Evolutionary conservation across 2,888 invertebrate genomes (phyloP), one percentile per base, ranked within the genome.

Genomic region (Netelia inedita): DNA sequence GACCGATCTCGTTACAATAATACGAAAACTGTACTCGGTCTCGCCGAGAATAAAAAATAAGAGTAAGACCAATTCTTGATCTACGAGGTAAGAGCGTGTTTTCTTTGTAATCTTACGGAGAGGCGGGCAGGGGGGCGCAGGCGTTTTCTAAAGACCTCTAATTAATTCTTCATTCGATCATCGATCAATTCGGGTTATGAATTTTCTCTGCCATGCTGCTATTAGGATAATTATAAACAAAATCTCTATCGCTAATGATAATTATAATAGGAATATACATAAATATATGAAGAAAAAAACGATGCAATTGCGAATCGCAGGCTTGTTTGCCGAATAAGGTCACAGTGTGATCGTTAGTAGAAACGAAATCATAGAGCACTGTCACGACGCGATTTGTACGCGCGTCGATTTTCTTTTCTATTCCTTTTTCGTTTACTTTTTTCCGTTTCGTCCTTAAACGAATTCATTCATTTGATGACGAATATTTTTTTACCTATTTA

Each of bases 1-100:
- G 88, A 97, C 97, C 92, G 96, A 97, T 88, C 95, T 98, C 88
- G 94, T 95, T 59, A 95, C 95, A 63, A 94, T 97, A 87, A 96
- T 97, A 93, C 95, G 95, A 88, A 96, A 96, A 92, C 94, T 98
- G 55, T 97, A 98, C 92, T 95, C 96, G 0, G 95, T 95, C 89
- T 96, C 96, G 16, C 95, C 95, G 21, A 90, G 93, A 41, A 90
- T 93, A 46, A 93, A 90, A 79, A 89, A 80, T 41, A 91, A 91
- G 85, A 87, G 85, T 28, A 90, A 90, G 80, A 72, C 85, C 2
- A 91, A 89, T 72, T 91, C 91, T 88, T 93, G 89, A 91, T 82
- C 76, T 43, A 59, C 78, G 50, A 75, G 61, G 59, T 80, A 72
- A 85, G 71, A 57, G 10, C 23, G 28, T 76, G n/a, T 55, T 81